Percentiles rank a stretch among this genome's conserved stretches.
Evolutionary conservation across 2,888 invertebrate genomes (phyloP).

Genomic region (Erebia ligea): DNA sequence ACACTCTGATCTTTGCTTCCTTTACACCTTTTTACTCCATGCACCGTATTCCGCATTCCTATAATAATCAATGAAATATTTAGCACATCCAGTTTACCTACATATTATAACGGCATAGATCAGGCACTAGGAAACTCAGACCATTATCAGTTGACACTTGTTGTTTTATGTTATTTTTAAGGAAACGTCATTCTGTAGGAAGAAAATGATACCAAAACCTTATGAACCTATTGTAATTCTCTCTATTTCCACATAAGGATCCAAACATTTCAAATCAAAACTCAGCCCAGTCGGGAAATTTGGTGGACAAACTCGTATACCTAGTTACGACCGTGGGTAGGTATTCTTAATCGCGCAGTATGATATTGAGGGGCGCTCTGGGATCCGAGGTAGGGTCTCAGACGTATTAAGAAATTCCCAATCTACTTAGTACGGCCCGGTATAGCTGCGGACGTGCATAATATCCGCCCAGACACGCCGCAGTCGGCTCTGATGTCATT

Average conservation of each 20-base stretch:
- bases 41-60: conserved; percentile 11
- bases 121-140: not conserved
- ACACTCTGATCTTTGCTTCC: conserved; percentile 23
- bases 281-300: not conserved
- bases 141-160: too few species aligned
- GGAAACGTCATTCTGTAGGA: too few species aligned
- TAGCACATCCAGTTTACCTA: conserved; percentile 18
- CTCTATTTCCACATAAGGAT: too few species aligned
- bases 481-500: conserved; percentile 17
- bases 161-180: too few species aligned
- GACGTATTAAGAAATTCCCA: conserved; percentile 16
- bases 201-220: too few species aligned
- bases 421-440: conserved; percentile 10
- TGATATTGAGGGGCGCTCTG: not conserved
- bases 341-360: not conserved
- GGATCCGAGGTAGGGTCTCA: not conserved
- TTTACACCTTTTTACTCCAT: conserved; percentile 12
- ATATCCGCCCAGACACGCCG: conserved; percentile 17
- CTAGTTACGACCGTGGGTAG: too few species aligned
- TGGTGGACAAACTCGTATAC: too few species aligned
- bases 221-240: too few species aligned
- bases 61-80: conserved; percentile 13
- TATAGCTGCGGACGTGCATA: conserved; percentile 24
- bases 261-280: too few species aligned
- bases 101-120: not conserved